These are phyloP conservation scores for Otolemur crassicaudatus DNA, from an alignment of 2,797 vertebrate genomes.

Conservation along the genomic window DNA sequence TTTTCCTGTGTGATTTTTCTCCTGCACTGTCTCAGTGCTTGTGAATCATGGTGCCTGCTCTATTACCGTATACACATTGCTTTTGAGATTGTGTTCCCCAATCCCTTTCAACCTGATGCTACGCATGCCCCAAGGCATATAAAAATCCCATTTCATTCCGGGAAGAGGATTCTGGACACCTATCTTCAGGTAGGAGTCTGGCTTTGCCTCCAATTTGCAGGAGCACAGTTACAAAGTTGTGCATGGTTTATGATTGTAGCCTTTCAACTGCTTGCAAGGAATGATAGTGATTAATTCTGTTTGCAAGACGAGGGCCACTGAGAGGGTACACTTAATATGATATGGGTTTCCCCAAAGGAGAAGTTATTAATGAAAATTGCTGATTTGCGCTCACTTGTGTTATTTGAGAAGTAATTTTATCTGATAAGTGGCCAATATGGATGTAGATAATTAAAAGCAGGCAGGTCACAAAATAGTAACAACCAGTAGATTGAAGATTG, in stretches of 20 bases:
- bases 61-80: neutral
- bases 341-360: constrained; percentile 35
- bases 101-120: neutral
- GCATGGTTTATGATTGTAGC: neutral
- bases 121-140: neutral
- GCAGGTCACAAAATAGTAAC: constrained; percentile 78
- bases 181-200: neutral
- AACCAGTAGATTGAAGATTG: constrained; percentile 67
- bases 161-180: neutral
- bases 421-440: constrained; percentile 78
- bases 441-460: constrained; percentile 84
- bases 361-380: constrained; percentile 41
- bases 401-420: constrained; percentile 68
- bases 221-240: neutral
- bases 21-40: too few species aligned
- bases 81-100: neutral
- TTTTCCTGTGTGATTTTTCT: neutral
- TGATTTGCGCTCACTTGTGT: neutral
- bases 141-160: neutral
- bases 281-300: neutral
- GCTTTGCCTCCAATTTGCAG: neutral
- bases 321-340: neutral
- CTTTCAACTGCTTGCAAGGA: constrained; percentile 10
- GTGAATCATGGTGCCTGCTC: neutral
- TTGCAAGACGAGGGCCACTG: neutral